A percentile compares a stretch with the other conserved stretches of the same genome.
Conservation (phyloP, 1,140 invertebrate species). For the Eufriesea mexicana region DNA sequence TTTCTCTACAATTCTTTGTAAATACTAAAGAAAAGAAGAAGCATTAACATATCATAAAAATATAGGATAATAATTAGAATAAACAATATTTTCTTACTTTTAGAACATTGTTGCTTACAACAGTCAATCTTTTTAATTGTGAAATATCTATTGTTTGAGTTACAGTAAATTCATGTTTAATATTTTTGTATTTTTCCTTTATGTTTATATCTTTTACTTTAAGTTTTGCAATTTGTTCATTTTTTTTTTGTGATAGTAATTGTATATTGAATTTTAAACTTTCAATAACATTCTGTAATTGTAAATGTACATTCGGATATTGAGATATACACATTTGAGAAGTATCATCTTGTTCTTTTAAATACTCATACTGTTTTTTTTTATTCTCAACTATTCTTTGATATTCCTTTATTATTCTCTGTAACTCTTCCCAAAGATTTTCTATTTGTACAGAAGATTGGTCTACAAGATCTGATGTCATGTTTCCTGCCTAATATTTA, state of each 20-base stretch:
- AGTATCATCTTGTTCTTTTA: conserved; percentile 75
- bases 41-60: not conserved
- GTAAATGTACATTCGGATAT: conserved; percentile 69
- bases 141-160: conserved; percentile 65
- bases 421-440: conserved; percentile 68
- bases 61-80: conserved; percentile 6
- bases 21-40: conserved; percentile 63
- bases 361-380: conserved; percentile 77
- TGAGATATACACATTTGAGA: conserved; percentile 58
- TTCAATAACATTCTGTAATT: conserved; percentile 69
- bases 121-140: conserved; percentile 74
- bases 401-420: conserved; percentile 72
- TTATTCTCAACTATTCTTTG: conserved; percentile 71
- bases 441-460: conserved; percentile 66
- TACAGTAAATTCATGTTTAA: conserved; percentile 69
- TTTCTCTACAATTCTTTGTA: conserved; percentile 73
- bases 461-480: conserved; percentile 58
- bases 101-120: conserved; percentile 69
- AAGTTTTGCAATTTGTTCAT: conserved; percentile 65
- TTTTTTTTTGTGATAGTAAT: conserved; percentile 61
- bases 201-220: conserved; percentile 62
- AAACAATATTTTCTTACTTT: conserved; percentile 66
- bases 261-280: conserved; percentile 66
- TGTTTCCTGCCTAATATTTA: conserved; percentile 71
- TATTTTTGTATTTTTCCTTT: conserved; percentile 61